Evolutionary conservation across 2,113 vertebrate genomes (phyloP).

Genomic region (Paradisaea rubra): DNA sequence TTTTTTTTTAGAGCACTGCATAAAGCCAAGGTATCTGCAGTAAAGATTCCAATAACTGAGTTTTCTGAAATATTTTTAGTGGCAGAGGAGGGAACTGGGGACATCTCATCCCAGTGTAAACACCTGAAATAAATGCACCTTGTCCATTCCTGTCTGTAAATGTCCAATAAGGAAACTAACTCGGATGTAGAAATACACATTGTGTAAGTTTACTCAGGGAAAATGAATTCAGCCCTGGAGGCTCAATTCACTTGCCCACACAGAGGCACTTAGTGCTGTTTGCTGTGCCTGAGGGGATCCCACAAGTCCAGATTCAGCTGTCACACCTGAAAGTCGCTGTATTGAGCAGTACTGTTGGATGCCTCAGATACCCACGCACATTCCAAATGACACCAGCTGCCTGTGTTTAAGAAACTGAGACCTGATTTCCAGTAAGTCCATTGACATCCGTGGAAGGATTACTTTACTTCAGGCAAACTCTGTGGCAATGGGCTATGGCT

Average conservation of each 20-base stretch:
- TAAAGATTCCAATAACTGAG: neutral
- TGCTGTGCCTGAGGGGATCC: neutral
- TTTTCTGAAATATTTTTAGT: neutral
- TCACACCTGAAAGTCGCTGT: neutral
- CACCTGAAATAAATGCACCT: neutral
- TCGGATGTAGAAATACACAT: neutral
- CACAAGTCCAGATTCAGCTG: neutral
- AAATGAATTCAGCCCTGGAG: neutral
- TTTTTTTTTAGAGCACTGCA: neutral
- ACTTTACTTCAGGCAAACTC: neutral
- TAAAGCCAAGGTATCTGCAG: neutral
- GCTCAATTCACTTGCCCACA: neutral
- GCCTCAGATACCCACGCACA: neutral
- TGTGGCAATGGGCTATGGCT: neutral
- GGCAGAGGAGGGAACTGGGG: neutral
- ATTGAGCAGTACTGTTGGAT: neutral
- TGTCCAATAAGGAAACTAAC: neutral
- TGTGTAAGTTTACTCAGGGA: neutral
- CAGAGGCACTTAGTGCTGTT: neutral
- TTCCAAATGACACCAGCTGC: neutral
- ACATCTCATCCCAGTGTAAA: neutral
- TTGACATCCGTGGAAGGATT: neutral
- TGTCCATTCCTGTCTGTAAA: neutral
- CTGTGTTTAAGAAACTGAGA: neutral
- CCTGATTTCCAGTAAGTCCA: neutral